Evolutionary conservation across 2,888 invertebrate species (phyloP).

Genomic region (Dendrolimus houi): DNA sequence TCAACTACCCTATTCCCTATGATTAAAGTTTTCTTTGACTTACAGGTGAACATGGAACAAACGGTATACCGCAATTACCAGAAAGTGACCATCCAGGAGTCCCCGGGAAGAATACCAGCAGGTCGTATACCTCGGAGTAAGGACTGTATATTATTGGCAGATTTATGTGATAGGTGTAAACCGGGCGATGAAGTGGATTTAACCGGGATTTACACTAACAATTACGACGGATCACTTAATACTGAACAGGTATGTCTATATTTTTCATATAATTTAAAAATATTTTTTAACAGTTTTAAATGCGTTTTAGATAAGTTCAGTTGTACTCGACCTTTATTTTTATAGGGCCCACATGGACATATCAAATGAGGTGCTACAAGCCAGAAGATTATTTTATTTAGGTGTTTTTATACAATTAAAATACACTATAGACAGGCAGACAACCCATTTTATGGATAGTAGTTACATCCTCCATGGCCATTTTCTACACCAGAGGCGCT

Average conservation of each 20-base stretch:
- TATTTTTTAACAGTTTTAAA: no score
- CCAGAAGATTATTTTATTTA: no score
- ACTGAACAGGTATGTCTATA: conserved; percentile 82
- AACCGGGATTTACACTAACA: conserved; percentile 97
- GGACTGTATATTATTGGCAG: conserved; percentile 94
- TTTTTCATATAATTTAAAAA: background rate
- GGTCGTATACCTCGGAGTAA: conserved; percentile 98
- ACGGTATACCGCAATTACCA: conserved; percentile 99
- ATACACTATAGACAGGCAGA: no score
- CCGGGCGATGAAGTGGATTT: conserved; percentile 98
- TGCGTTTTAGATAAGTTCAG: no score
- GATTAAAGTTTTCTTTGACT: background rate
- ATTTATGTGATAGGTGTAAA: conserved; percentile 97
- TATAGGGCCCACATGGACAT: no score
- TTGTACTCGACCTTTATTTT: no score
- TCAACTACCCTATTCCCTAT: background rate
- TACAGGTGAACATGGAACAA: conserved; percentile 98
- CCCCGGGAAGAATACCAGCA: conserved; percentile 97
- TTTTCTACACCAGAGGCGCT: no score
- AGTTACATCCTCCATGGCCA: no score
- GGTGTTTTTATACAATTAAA: no score
- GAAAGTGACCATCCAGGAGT: conserved; percentile 97
- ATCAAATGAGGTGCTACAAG: no score
- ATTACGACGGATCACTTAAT: conserved; percentile 97
- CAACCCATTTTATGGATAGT: no score